These are phyloP conservation scores for Leptarthrus brevirostris DNA, from an alignment of 2,888 invertebrate genomes.

Conservation along the genomic window DNA sequence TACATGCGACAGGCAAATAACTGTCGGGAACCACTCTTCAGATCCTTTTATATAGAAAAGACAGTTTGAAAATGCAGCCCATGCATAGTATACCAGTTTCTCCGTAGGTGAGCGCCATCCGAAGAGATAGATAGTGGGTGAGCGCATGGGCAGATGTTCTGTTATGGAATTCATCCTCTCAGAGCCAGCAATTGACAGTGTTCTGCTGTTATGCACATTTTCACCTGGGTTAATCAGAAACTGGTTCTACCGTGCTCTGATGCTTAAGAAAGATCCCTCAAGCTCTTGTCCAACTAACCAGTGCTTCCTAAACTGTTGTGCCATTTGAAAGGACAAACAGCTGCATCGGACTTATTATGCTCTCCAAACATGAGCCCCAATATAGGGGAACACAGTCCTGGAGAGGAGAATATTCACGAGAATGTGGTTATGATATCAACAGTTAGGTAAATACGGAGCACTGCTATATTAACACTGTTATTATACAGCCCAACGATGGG, in stretches of 20 bases:
- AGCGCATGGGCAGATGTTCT: slow-evolving; percentile 42
- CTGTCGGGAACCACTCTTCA: slow-evolving; percentile 5
- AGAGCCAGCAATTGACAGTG: background rate
- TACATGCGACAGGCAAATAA: slow-evolving; percentile 37
- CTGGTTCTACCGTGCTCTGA: slow-evolving; percentile 4
- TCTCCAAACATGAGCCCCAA: background rate
- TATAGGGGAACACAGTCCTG: background rate
- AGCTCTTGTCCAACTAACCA: background rate
- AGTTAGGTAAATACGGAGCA: slow-evolving; percentile 31
- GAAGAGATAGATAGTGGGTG: slow-evolving; percentile 32
- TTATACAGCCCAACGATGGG: slow-evolving; percentile 8
- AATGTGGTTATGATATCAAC: slow-evolving; percentile 28
- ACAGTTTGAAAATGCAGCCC: slow-evolving; percentile 26
- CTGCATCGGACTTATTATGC: background rate
- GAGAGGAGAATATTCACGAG: slow-evolving; percentile 5
- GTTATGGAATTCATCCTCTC: background rate
- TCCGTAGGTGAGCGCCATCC: background rate
- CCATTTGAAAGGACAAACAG: background rate
- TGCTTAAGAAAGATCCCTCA: background rate
- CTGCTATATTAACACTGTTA: slow-evolving; percentile 6
- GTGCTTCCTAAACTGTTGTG: background rate
- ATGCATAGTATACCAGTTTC: slow-evolving; percentile 33
- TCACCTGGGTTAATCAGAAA: slow-evolving; percentile 17
- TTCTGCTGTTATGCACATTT: slow-evolving; percentile 3
- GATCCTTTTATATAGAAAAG: slow-evolving; percentile 42